A percentile compares a stretch with the other conserved stretches of the same genome.
Conservation (phyloP, 1,140 invertebrate genomes). For the Phenacoccus solenopsis region DNA sequence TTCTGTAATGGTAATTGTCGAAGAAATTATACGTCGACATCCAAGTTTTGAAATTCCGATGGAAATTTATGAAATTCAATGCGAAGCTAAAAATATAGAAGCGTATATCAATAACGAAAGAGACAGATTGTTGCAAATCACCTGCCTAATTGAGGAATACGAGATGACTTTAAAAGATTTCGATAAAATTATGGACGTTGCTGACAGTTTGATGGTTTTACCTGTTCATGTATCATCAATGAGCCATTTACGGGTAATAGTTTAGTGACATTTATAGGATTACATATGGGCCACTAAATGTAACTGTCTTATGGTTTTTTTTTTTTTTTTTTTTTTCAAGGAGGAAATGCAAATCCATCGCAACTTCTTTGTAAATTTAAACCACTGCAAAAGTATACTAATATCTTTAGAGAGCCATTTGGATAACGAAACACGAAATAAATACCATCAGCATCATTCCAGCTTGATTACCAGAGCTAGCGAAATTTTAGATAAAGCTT, state of each 20-base stretch:
- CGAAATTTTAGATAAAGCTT: conserved; percentile 60
- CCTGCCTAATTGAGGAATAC: conserved; percentile 66
- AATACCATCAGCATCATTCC: conserved; percentile 59
- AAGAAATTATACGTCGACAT: conserved; percentile 45
- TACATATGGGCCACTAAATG: too few species aligned
- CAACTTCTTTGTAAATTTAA: conserved; percentile 76
- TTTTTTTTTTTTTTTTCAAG: conserved; percentile 18
- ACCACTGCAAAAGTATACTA: conserved; percentile 66
- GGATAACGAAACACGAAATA: conserved; percentile 58
- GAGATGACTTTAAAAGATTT: conserved; percentile 74
- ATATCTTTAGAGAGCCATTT: conserved; percentile 72
- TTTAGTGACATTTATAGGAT: too few species aligned
- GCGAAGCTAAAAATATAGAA: conserved; percentile 52
- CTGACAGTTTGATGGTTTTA: conserved; percentile 59
- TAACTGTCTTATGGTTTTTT: too few species aligned
- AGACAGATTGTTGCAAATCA: conserved; percentile 55
- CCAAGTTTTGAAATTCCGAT: conserved; percentile 49
- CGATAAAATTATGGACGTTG: conserved; percentile 65
- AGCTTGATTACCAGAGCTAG: conserved; percentile 58
- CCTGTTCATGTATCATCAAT: conserved; percentile 57
- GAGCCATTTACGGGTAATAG: conserved; percentile 48
- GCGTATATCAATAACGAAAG: conserved; percentile 52
- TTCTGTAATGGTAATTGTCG: conserved; percentile 39
- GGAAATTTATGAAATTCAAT: conserved; percentile 47
- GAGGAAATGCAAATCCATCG: conserved; percentile 79